Percentiles rank a stretch among this genome's conserved stretches.
Conservation (phyloP, 2,888 invertebrate species). For the Patella ulyssiponensis region DNA sequence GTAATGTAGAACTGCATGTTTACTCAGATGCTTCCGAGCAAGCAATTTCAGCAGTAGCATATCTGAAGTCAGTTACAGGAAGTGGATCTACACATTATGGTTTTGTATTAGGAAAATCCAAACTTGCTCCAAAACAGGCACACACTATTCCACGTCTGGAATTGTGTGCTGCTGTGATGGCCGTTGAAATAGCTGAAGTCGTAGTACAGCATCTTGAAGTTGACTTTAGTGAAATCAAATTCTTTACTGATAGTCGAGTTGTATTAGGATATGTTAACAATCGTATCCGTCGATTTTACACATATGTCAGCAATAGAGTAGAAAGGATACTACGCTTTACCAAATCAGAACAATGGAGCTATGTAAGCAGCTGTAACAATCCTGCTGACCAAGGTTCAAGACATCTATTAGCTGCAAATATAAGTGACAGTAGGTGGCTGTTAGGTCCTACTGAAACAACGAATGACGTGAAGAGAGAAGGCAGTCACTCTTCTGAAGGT, state of each 20-base stretch:
- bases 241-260: slow-evolving; percentile 1
- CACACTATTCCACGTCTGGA: slow-evolving; percentile 35
- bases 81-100: background rate
- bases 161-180: slow-evolving; percentile 31
- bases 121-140: slow-evolving; percentile 25
- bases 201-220: slow-evolving; percentile 19
- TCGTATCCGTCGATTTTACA: slow-evolving; percentile 10
- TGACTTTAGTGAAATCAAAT: background rate
- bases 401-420: background rate
- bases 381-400: slow-evolving; percentile 1
- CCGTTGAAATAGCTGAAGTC: slow-evolving; percentile 14
- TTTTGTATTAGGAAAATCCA: slow-evolving; percentile 28
- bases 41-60: slow-evolving; percentile 30
- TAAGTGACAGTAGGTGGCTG: background rate
- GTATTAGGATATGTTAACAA: slow-evolving; percentile 7
- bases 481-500: background rate
- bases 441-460: background rate
- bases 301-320: slow-evolving; percentile 17
- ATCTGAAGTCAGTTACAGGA: slow-evolving; percentile 15
- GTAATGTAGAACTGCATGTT: slow-evolving; percentile 20
- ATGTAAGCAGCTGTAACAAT: background rate
- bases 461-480: background rate
- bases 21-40: slow-evolving; percentile 38
- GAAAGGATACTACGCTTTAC: slow-evolving; percentile 13
- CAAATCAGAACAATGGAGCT: slow-evolving; percentile 13